phyloP scores from a whole-genome alignment of 2,888 invertebrate genomes.

The Cenopis cana region DNA sequence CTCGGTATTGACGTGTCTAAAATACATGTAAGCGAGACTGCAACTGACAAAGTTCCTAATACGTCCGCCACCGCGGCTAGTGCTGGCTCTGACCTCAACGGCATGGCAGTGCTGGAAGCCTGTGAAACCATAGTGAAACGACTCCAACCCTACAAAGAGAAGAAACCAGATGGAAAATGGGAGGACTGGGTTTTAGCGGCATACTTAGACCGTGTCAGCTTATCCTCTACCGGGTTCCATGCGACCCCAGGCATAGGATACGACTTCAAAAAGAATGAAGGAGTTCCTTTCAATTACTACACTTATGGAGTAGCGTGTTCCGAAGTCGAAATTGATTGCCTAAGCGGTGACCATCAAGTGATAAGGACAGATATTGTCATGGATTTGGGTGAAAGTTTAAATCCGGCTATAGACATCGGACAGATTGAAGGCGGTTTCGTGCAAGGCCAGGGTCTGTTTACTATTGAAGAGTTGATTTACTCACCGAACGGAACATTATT shows the following conservation, averaged over 20 bases:
- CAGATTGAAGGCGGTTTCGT: conserved; percentile 98
- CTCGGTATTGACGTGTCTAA: conserved; percentile 88
- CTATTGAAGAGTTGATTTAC: conserved; percentile 95
- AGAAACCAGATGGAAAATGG: conserved; percentile 92
- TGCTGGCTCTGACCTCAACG: conserved; percentile 94
- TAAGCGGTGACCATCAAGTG: conserved; percentile 97
- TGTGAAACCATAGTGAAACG: conserved; percentile 90
- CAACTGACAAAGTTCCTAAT: conserved; percentile 96
- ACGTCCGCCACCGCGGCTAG: conserved; percentile 96
- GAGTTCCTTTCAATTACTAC: conserved; percentile 92
- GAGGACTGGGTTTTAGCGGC: conserved; percentile 92
- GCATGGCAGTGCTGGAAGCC: conserved; percentile 95
- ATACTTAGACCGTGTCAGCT: conserved; percentile 90
- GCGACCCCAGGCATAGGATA: conserved; percentile 90
- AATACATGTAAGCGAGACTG: conserved; percentile 93
- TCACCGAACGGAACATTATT: conserved; percentile 92
- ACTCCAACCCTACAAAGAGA: conserved; percentile 89
- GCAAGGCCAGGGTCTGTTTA: conserved; percentile 97
- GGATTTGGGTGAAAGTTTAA: conserved; percentile 97
- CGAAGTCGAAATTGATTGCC: conserved; percentile 96
- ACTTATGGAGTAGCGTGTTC: conserved; percentile 94
- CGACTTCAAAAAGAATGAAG: conserved; percentile 88
- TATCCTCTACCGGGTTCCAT: conserved; percentile 94
- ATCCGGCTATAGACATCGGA: conserved; percentile 98
- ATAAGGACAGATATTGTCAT: conserved; percentile 96